Percentiles rank a stretch among this genome's conserved stretches.
Evolutionary conservation across 1,140 invertebrate genomes (phyloP).

Genomic region (Drosophila equinoxialis): DNA sequence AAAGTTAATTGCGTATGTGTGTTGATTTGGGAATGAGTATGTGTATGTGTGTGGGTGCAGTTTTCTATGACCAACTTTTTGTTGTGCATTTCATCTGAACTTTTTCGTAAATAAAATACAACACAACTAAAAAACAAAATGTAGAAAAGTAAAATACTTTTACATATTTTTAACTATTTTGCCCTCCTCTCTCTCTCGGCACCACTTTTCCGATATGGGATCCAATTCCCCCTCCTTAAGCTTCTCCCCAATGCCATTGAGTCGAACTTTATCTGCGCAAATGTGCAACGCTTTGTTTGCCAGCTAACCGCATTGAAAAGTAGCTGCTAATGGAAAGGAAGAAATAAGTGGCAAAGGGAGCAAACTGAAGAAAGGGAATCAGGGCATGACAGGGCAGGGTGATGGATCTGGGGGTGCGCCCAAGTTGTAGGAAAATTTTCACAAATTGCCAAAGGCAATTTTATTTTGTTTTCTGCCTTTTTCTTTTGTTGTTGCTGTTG

Average conservation of each 20-base stretch:
- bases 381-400: too few relatives aligned
- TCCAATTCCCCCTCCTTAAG: neutral
- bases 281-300: slow-evolving; percentile 81
- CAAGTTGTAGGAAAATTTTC: slow-evolving; percentile 69
- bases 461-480: slow-evolving; percentile 22
- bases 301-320: slow-evolving; percentile 79
- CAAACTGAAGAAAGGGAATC: neutral
- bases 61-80: slow-evolving; percentile 72
- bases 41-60: slow-evolving; percentile 20
- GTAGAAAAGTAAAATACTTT: slow-evolving; percentile 65
- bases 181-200: neutral
- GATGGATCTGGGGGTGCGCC: slow-evolving; percentile 16
- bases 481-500: neutral
- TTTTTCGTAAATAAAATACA: slow-evolving; percentile 73
- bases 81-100: slow-evolving; percentile 77
- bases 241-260: slow-evolving; percentile 35
- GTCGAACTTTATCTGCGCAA: slow-evolving; percentile 76
- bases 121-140: slow-evolving; percentile 23
- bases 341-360: slow-evolving; percentile 11
- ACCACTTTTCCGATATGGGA: too few relatives aligned
- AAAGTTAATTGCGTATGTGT: slow-evolving; percentile 68
- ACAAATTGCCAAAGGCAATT: slow-evolving; percentile 75
- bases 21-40: slow-evolving; percentile 31
- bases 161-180: slow-evolving; percentile 77
- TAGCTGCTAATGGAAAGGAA: slow-evolving; percentile 73